Base-by-base conservation (phyloP, 2,113 vertebrate species). In the Climacteris rufus region DNA sequence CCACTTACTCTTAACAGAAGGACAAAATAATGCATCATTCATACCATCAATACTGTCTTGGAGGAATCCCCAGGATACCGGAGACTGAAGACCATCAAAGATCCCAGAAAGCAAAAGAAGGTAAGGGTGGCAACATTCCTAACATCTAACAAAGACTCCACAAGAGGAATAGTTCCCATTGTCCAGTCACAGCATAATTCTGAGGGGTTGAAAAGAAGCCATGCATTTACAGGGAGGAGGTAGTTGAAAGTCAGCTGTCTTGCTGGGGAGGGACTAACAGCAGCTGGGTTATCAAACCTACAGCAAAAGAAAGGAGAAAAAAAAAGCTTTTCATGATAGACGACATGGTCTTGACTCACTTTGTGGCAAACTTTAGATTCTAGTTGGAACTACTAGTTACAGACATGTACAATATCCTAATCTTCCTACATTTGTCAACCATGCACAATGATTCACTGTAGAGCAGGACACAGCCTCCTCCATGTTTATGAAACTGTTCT, bases 161-260 rank as follows among this genome's bases (percentile, higher is more conserved):
- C 98, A 15, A 99, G 97, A 44, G 99, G 99, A 91, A 99, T 99
- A 87, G 99, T 99, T 91, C 99, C 99, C 99, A 99, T 99, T 27
- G 99, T 99, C 99, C 99, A 99, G 95, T 99, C 99, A 80, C 99
- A 99, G 96, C 99, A 99, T 42, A 99, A 97, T 89, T 99, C 99
- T 19, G 99, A 99, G 20, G 99, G 99, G 92, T 99, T 99, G 77
- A 99, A 98, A 42, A 99, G 98, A 30, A 99, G 98, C 99, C 99
- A 99, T 9, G 98, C 99, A 84, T 99, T 99, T 83, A 99, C 98
- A 80, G 99, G 99, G 57, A 99, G 98, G 50, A 99, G 98, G 97
- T 99, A 99, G 98, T 99, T 99, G 97, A 99, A 99, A 33, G 99
- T 99, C 81, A 99, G 97, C 63, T 99, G 99, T 91, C 99, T 98